phyloP scores from a whole-genome alignment of 1,140 invertebrate genomes.

The Bradynema listronoti region DNA sequence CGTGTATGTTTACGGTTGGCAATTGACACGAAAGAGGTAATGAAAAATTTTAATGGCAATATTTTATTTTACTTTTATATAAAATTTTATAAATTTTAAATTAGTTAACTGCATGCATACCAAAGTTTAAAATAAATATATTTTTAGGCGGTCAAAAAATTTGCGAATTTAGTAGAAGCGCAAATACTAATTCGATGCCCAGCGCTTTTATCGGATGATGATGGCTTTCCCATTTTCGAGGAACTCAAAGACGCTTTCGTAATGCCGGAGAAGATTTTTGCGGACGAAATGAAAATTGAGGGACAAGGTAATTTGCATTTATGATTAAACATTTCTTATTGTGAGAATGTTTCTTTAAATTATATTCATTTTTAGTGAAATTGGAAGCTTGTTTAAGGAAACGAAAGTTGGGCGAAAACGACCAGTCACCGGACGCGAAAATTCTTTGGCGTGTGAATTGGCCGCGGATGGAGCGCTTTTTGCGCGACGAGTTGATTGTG shows the following conservation, averaged over 20 bases:
- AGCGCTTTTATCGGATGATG: constrained; percentile 1
- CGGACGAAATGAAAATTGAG: not conserved
- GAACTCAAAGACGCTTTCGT: constrained; percentile 21
- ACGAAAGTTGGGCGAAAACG: not conserved
- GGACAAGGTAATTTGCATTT: too few species aligned
- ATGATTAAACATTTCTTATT: too few species aligned
- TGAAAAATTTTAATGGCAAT: constrained; percentile 12
- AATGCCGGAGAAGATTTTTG: constrained; percentile 25
- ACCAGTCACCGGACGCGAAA: constrained; percentile 5
- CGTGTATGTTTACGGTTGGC: constrained; percentile 13
- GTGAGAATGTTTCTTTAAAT: too few species aligned
- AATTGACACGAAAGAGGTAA: constrained; percentile 7
- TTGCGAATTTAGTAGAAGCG: constrained; percentile 13
- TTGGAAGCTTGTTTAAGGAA: too few species aligned
- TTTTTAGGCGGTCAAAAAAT: constrained; percentile 27
- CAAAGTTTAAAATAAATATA: not conserved
- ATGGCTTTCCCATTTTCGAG: constrained; percentile 17
- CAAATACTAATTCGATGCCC: constrained; percentile 29
- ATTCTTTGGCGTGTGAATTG: constrained; percentile 38
- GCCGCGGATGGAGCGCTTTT: constrained; percentile 25
- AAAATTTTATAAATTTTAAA: too few species aligned
- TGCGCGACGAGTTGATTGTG: constrained; percentile 38
- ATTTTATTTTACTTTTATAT: too few species aligned
- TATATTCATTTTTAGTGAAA: too few species aligned
- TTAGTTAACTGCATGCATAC: too few species aligned